These are phyloP conservation scores for Brachyistius frenatus DNA, from an alignment of 2,113 vertebrate genomes.

Conservation along the genomic window DNA sequence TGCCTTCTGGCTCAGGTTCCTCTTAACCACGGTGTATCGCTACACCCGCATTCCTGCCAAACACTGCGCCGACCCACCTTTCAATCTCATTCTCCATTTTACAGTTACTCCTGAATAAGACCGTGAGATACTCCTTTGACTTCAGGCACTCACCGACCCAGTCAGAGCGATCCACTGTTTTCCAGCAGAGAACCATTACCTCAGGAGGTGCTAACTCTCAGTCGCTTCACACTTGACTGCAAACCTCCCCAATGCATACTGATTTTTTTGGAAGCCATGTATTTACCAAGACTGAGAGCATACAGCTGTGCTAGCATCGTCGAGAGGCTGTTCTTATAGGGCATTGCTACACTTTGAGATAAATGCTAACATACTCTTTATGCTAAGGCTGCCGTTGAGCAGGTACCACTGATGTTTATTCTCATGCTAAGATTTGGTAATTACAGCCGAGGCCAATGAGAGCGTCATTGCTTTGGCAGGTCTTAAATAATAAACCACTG, in stretches of 20 bases:
- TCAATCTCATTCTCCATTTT: slow-evolving; percentile 8
- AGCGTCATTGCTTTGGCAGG: background rate
- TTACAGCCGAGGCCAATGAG: background rate
- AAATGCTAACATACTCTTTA: background rate
- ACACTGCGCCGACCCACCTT: slow-evolving; percentile 11
- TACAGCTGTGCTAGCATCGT: too few species aligned
- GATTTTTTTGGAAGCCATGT: slow-evolving; percentile 12
- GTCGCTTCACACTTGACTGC: background rate
- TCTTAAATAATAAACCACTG: too few species aligned
- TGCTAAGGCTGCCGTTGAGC: background rate
- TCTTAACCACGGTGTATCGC: background rate
- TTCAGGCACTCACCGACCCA: slow-evolving; percentile 22
- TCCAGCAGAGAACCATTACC: slow-evolving; percentile 6
- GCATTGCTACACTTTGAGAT: background rate
- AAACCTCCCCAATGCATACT: slow-evolving; percentile 5
- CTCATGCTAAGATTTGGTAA: background rate
- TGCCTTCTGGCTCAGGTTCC: slow-evolving; percentile 9
- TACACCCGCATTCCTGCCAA: background rate
- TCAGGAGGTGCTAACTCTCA: slow-evolving; percentile 19
- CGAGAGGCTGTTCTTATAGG: background rate
- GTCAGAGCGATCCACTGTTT: background rate
- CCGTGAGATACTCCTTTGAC: background rate
- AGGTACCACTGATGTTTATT: background rate
- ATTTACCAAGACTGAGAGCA: slow-evolving; percentile 1
- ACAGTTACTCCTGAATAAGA: slow-evolving; percentile 5